Base-by-base conservation (phyloP, 2,113 vertebrate genomes). In the Vulpes vulpes region DNA sequence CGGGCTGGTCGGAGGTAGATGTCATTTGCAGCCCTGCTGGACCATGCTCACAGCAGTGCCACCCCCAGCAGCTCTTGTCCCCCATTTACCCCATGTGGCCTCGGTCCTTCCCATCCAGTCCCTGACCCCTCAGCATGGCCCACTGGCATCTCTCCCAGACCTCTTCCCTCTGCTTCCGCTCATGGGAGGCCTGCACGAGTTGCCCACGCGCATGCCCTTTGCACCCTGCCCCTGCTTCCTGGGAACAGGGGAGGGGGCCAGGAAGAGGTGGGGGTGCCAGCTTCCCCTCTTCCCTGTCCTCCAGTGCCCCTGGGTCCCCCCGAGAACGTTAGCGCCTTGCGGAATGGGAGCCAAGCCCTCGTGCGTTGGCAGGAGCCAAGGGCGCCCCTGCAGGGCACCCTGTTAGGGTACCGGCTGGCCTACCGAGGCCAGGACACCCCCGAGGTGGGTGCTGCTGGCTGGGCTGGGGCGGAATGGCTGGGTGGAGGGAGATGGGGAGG, bases 391-490 rank as follows among this genome's bases (percentile, higher is more conserved):
- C 99, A 99, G 15, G 99, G 99, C 69, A 97, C 98, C 9, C 98
- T 99, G 0, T 98, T 98, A 88, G 99, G 99, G n/a, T 99, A 99
- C 98, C 98, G 98, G 95, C 97, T 99, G 98, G 99, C 99, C 65
- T 99, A 99, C 96, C 98, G 97, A 74, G 96, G 96, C 83, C 97
- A 98, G 65, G 98, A 98, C 69, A 88, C 96, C 6, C 96, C 98
- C 0, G 98, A 98, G 98, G 98, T 99, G 95, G 97, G 98, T 95
- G 49, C 69, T 59, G 91, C 86, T 86, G 27, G 25, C 38, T 11
- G 86, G 84, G 55, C 23, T 57, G 51, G 84, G 94, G 49, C 11
- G 20, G 94, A 27, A 25, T 35, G 49, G 60, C 81, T 89, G 79
- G 49, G 86, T 55, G 43, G 86, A 35, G 65, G 69, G 79, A 83